phyloP scores from a whole-genome alignment of 2,888 invertebrate genomes.

The Pimpla rufipes region DNA sequence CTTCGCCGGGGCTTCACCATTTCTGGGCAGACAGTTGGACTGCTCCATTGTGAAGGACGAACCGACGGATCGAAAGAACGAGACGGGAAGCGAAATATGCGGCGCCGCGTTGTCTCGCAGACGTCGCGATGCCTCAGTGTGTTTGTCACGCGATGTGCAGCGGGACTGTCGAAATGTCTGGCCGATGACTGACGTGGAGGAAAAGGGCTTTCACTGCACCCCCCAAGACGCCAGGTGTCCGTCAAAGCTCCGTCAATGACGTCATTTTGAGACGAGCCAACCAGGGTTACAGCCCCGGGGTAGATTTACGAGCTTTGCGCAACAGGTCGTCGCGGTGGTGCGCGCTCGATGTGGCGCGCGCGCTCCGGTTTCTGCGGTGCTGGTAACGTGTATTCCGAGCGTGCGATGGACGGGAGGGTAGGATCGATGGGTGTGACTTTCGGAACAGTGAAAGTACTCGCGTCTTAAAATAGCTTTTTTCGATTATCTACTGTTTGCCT shows the following conservation, averaged over 20 bases:
- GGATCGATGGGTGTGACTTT: not conserved
- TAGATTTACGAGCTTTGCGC: conserved; percentile 84
- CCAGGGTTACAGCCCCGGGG: conserved; percentile 84
- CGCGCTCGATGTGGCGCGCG: conserved; percentile 46
- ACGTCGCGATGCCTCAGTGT: not conserved
- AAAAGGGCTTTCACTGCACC: not conserved
- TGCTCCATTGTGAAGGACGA: conserved; percentile 9
- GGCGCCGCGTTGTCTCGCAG: not conserved
- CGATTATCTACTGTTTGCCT: too few relatives aligned
- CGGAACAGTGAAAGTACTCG: too few relatives aligned
- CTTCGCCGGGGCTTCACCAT: conserved; percentile 57
- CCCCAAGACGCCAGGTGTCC: conserved; percentile 79
- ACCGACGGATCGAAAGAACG: conserved; percentile 12
- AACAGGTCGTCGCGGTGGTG: conserved; percentile 77
- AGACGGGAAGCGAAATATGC: not conserved
- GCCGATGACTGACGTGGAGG: conserved; percentile 28
- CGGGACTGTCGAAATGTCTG: not conserved
- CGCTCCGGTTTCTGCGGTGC: not conserved
- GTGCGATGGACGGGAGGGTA: not conserved
- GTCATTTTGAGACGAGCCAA: conserved; percentile 84
- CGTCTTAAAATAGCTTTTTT: too few relatives aligned
- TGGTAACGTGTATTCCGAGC: conserved; percentile 2
- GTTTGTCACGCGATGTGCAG: not conserved
- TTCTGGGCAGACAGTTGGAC: not conserved
- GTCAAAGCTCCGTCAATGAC: conserved; percentile 85